A percentile compares a stretch with the other conserved stretches of the same genome.
Conservation (phyloP, 2,113 vertebrate species). For the Neoarius graeffei region DNA sequence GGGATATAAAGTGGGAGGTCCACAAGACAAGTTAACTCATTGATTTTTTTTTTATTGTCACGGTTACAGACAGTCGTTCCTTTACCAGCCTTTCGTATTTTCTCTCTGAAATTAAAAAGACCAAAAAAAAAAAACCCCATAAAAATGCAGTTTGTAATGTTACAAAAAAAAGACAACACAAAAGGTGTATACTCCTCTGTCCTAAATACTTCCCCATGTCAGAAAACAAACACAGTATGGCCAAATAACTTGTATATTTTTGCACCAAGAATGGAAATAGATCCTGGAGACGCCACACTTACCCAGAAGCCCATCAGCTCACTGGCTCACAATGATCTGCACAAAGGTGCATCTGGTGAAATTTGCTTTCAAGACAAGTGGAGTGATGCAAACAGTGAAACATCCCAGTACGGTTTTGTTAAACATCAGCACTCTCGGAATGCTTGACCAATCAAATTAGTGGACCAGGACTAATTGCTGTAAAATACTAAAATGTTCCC, state of each 20-base stretch:
- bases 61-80: neutral
- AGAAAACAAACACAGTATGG: neutral
- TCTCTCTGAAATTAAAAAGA: neutral
- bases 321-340: too few species aligned
- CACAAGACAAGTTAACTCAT: neutral
- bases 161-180: neutral
- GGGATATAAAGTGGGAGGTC: too few species aligned
- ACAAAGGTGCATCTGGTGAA: too few species aligned
- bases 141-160: too few species aligned
- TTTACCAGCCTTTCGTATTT: neutral
- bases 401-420: neutral
- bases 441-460: neutral
- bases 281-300: neutral
- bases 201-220: too few species aligned
- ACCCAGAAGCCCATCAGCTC: too few species aligned
- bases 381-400: neutral
- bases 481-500: neutral
- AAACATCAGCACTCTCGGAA: neutral
- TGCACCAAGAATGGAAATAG: neutral
- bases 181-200: neutral
- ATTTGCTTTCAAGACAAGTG: too few species aligned
- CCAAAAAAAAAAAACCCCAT: neutral
- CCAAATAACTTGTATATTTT: neutral
- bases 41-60: neutral
- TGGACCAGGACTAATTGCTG: neutral